A percentile compares a stretch with the other conserved stretches of the same genome.
These are phyloP conservation scores for Eumaeus atala DNA, from an alignment of 1,140 invertebrate species.

Conservation along the genomic window DNA sequence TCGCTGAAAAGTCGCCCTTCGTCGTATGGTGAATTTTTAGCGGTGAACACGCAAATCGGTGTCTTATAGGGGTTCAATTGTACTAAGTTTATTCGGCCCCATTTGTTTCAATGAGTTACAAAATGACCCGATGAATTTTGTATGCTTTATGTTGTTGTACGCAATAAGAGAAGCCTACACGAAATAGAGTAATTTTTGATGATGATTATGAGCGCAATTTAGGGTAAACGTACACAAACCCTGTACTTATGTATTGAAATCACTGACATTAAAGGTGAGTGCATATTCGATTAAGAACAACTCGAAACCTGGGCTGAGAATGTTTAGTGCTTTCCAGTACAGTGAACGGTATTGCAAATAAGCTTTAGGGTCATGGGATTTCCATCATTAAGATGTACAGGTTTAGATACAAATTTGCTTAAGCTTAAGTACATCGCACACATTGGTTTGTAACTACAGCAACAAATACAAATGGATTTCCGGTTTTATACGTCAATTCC, in stretches of 20 bases:
- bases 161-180: too few species aligned
- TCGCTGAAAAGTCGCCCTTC: too few species aligned
- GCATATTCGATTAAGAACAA: conserved; percentile 10
- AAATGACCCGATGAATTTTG: too few species aligned
- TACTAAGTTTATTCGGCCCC: too few species aligned
- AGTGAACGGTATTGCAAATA: conserved; percentile 6
- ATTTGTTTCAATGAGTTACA: too few species aligned
- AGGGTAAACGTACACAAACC: not conserved
- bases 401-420: conserved; percentile 1
- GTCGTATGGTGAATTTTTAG: too few species aligned
- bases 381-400: conserved; percentile 3
- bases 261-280: conserved; percentile 1
- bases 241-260: not conserved
- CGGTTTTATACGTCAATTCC: conserved; percentile 1
- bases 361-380: not conserved
- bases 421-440: not conserved
- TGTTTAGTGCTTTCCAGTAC: conserved; percentile 10
- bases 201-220: too few species aligned
- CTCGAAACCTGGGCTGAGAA: conserved; percentile 10
- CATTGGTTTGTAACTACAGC: conserved; percentile 3
- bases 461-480: conserved; percentile 9
- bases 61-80: too few species aligned
- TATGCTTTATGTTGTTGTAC: not conserved
- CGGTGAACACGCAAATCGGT: too few species aligned
- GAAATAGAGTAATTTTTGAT: too few species aligned